Conservation (phyloP, 2,888 invertebrate species). For the Conistra vaccinii region DNA sequence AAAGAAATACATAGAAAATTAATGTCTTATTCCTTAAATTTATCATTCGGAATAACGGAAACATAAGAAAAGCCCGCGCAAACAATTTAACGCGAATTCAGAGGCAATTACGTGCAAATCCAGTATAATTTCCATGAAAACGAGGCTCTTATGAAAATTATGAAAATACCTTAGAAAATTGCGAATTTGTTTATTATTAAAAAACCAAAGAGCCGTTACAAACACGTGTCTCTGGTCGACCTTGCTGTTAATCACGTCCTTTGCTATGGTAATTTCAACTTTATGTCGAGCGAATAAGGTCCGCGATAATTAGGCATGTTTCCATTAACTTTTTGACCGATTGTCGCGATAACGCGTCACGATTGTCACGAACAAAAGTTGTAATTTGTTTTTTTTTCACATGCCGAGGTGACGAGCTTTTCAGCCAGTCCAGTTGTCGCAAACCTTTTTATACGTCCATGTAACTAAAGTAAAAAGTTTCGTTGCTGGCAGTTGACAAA, state of each 20-base stretch:
- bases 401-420: slow-evolving; percentile 26
- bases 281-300: slow-evolving; percentile 31
- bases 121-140: slow-evolving; percentile 57
- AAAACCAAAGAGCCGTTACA: slow-evolving; percentile 43
- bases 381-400: slow-evolving; percentile 45
- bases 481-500: slow-evolving; percentile 30
- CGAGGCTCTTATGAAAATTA: slow-evolving; percentile 47
- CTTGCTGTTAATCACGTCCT: slow-evolving; percentile 60
- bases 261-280: slow-evolving; percentile 41
- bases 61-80: slow-evolving; percentile 47
- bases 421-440: slow-evolving; percentile 17
- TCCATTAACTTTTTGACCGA: slow-evolving; percentile 58
- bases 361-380: slow-evolving; percentile 55
- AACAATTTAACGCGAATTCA: slow-evolving; percentile 55
- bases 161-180: slow-evolving; percentile 53
- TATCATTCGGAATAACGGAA: slow-evolving; percentile 55
- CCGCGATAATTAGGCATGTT: slow-evolving; percentile 28
- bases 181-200: slow-evolving; percentile 61
- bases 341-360: slow-evolving; percentile 56
- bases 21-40: slow-evolving; percentile 48
- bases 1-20: slow-evolving; percentile 40
- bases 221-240: slow-evolving; percentile 57
- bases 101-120: slow-evolving; percentile 59
- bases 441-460: slow-evolving; percentile 43
- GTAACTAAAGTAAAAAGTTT: slow-evolving; percentile 34